Evolutionary conservation across 2,797 vertebrate genomes (phyloP).

Genomic region (Onychomys torridus): DNA sequence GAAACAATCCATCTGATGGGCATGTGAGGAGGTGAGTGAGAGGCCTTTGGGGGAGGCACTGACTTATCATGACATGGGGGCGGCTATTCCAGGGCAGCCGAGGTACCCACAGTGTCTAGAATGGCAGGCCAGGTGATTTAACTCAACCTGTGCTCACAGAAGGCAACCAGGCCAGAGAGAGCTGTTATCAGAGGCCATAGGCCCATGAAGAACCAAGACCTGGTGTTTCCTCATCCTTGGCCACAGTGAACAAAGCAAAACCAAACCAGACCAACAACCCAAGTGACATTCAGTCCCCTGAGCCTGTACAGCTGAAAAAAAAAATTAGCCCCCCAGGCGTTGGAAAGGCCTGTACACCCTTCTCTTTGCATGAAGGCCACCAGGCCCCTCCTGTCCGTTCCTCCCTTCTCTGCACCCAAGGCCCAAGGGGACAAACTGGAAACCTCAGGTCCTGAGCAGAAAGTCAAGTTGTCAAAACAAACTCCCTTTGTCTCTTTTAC

Average conservation of each 20-base stretch:
- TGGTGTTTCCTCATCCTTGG: background rate
- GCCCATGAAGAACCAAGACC: background rate
- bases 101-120: background rate
- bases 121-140: background rate
- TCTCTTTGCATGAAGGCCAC: background rate
- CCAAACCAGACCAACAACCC: background rate
- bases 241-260: conserved; percentile 3
- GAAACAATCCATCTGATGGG: background rate
- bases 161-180: background rate
- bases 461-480: conserved; percentile 83
- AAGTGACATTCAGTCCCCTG: background rate
- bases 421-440: conserved; percentile 4
- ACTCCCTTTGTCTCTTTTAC: conserved; percentile 72
- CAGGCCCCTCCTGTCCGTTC: background rate
- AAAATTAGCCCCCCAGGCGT: too few relatives aligned
- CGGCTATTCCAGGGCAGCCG: background rate
- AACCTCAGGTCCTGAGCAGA: background rate
- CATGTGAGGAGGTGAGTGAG: background rate
- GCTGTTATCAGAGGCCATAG: accelerated
- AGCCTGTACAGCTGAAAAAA: too few relatives aligned
- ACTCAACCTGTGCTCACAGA: background rate
- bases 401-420: background rate
- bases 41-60: background rate
- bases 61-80: accelerated
- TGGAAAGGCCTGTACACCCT: background rate